Evolutionary conservation across 2,113 vertebrate species (phyloP).

Genomic region (Xenopus tropicalis): UCB_Xtro_10.0 CM004446.2:79164501-79165000

Average conservation of each 20-base stretch:
- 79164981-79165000: conserved; percentile 38
- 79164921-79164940: conserved; percentile 59
- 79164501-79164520: not conserved
- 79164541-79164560: not conserved
- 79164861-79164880: conserved; percentile 51
- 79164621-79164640: conserved; percentile 63
- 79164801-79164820: conserved; percentile 62
- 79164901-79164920: conserved; percentile 63
- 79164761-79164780: conserved; percentile 74
- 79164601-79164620: conserved; percentile 37
- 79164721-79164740: conserved; percentile 63
- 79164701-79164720: conserved; percentile 77
- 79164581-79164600: conserved; percentile 4
- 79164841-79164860: conserved; percentile 58
- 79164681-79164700: conserved; percentile 71
- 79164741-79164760: conserved; percentile 75
- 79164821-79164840: conserved; percentile 72
- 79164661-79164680: conserved; percentile 70
- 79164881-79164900: conserved; percentile 72
- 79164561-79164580: conserved; percentile 30
- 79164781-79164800: conserved; percentile 67
- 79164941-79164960: conserved; percentile 45
- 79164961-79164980: conserved; percentile 45
- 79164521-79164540: not conserved
- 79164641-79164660: conserved; percentile 72